phyloP scores from a whole-genome alignment of 2,888 invertebrate genomes.

The Nudaria mundana region DNA sequence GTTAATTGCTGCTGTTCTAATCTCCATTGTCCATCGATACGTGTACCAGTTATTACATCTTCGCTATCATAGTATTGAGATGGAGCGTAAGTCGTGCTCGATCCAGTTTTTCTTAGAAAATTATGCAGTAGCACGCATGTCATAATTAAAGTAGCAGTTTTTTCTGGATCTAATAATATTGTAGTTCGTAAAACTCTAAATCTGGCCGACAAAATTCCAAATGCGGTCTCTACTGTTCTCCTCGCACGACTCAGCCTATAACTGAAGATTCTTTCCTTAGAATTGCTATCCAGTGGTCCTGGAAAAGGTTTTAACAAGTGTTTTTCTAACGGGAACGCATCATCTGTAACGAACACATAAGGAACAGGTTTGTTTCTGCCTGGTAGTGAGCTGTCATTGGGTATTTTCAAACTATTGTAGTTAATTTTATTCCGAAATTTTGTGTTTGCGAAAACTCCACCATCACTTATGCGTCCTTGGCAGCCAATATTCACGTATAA shows the following conservation, averaged over 20 bases:
- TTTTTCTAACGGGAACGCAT: conserved; percentile 21
- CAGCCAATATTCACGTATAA: too few relatives aligned
- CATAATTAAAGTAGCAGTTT: conserved; percentile 27
- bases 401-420: conserved; percentile 15
- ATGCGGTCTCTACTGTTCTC: conserved; percentile 26
- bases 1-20: conserved; percentile 26
- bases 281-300: conserved; percentile 21
- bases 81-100: conserved; percentile 22
- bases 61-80: conserved; percentile 22
- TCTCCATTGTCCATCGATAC: conserved; percentile 23
- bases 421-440: conserved; percentile 11
- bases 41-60: conserved; percentile 17
- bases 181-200: conserved; percentile 18
- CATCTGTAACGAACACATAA: conserved; percentile 25
- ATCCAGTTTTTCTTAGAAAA: too few relatives aligned
- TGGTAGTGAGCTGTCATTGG: conserved; percentile 13
- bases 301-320: conserved; percentile 23
- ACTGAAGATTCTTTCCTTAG: conserved; percentile 26
- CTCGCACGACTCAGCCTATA: conserved; percentile 26
- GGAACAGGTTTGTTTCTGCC: conserved; percentile 19
- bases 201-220: conserved; percentile 18
- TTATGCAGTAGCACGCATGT: too few relatives aligned
- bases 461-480: conserved; percentile 27
- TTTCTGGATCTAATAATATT: conserved; percentile 23
- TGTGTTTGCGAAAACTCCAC: conserved; percentile 21